A percentile compares a stretch with the other conserved stretches of the same genome.
These are phyloP conservation scores for Hipposideros armiger DNA, from an alignment of 2,113 vertebrate species.

Conservation along the genomic window DNA sequence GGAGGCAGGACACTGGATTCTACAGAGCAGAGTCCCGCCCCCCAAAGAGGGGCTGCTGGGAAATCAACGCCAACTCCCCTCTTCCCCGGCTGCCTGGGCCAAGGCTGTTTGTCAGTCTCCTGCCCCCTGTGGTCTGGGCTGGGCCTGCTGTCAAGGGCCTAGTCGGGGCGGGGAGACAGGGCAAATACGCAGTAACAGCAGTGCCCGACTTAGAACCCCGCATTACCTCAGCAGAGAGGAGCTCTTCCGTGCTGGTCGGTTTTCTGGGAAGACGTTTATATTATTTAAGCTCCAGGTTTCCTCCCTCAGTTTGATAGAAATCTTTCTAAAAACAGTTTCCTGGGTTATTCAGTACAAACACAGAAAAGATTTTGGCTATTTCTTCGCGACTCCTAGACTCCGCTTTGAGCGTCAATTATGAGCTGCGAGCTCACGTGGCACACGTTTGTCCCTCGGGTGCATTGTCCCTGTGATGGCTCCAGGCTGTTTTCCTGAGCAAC, in stretches of 20 bases:
- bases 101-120: background rate
- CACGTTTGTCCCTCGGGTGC: background rate
- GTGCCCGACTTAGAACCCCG: background rate
- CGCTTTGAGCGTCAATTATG: accelerated
- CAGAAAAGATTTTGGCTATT: background rate
- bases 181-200: background rate
- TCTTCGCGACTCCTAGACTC: background rate
- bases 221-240: background rate
- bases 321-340: background rate
- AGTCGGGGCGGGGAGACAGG: background rate
- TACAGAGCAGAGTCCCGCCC: background rate
- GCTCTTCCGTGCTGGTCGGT: background rate
- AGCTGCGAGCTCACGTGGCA: accelerated
- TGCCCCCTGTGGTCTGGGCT: background rate
- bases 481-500: background rate
- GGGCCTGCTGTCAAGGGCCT: background rate
- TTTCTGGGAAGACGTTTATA: background rate
- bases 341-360: background rate
- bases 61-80: accelerated
- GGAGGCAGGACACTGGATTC: background rate
- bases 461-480: background rate
- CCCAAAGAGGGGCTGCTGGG: background rate
- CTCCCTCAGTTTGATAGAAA: background rate
- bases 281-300: background rate
- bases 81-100: background rate